These are phyloP conservation scores for Heliocidaris tuberculata DNA, from an alignment of 35 echinoderm and acorn worm species.

Conservation along the genomic window DNA sequence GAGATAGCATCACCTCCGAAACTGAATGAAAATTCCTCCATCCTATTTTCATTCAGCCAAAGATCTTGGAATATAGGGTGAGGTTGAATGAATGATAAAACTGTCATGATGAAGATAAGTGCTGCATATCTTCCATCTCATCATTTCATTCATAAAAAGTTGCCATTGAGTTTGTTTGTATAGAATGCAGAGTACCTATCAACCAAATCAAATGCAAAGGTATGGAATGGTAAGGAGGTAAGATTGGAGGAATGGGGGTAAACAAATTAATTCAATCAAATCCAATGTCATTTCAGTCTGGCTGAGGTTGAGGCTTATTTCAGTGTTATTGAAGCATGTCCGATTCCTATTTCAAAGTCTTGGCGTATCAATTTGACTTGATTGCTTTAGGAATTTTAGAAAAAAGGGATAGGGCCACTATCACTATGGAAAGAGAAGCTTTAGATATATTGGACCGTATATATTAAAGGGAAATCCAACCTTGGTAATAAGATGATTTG, in stretches of 20 bases:
- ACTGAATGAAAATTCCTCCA: background rate
- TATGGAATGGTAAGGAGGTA: background rate
- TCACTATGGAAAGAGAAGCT: too few relatives aligned
- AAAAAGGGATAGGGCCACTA: too few relatives aligned
- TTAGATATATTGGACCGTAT: too few relatives aligned
- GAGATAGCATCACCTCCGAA: background rate
- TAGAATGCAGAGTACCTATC: background rate
- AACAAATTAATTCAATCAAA: conserved; percentile 43
- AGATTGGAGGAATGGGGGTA: conserved; percentile 32
- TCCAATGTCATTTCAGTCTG: conserved; percentile 11
- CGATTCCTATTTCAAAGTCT: background rate
- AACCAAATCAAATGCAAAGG: background rate
- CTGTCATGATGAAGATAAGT: background rate
- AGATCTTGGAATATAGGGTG: background rate
- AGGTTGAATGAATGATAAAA: background rate
- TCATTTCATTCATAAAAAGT: conserved; percentile 25
- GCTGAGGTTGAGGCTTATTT: background rate
- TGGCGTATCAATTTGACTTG: conserved; percentile 4
- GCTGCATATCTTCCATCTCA: background rate
- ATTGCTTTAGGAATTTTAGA: background rate
- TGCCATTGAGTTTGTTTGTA: background rate
- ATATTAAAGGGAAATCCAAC: too few relatives aligned
- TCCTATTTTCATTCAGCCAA: background rate
- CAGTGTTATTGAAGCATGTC: conserved; percentile 5
- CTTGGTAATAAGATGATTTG: too few relatives aligned